These are phyloP conservation scores for Rhamnusium bicolor DNA, from an alignment of 2,888 invertebrate genomes.

Conservation along the genomic window DNA sequence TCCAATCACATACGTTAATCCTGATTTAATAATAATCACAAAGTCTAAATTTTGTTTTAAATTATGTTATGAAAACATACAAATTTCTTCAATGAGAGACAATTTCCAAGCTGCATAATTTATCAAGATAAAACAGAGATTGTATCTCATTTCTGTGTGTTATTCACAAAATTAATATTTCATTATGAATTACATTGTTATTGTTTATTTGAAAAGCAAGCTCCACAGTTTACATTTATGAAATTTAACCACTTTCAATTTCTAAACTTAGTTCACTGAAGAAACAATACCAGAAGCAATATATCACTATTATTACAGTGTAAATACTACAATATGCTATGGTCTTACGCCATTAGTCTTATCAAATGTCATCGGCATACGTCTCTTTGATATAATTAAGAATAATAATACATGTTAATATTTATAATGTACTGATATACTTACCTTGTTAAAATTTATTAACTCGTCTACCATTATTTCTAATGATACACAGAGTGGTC, in stretches of 20 bases:
- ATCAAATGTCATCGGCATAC: constrained; percentile 1
- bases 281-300: constrained; percentile 14
- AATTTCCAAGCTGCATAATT: not conserved
- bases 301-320: constrained; percentile 1
- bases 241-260: constrained; percentile 2
- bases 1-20: too few species aligned
- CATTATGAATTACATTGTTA: not conserved
- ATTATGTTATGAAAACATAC: too few species aligned
- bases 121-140: not conserved
- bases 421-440: not conserved
- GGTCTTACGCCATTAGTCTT: constrained; percentile 3
- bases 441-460: not conserved
- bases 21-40: too few species aligned
- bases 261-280: constrained; percentile 5
- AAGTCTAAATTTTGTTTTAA: not conserved
- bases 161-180: not conserved
- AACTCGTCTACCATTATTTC: not conserved
- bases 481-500: not conserved
- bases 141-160: too few species aligned
- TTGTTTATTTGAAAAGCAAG: not conserved
- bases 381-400: not conserved
- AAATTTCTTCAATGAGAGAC: not conserved
- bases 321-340: not conserved
- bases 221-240: not conserved
- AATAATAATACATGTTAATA: not conserved